Evolutionary conservation across 2,797 vertebrate genomes (phyloP).

Genomic region (Taenioides sp.): DNA sequence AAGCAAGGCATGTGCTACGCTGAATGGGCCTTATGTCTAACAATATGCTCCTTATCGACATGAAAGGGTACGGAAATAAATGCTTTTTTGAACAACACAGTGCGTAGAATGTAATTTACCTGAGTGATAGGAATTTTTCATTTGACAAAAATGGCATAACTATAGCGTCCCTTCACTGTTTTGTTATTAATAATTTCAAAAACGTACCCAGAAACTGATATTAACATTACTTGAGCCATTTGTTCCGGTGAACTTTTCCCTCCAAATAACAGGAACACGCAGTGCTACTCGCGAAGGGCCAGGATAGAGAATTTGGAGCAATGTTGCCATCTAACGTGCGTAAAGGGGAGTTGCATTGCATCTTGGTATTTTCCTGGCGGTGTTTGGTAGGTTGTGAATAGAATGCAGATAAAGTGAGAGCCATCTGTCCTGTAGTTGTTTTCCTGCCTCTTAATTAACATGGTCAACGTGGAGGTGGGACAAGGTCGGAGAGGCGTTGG

Average conservation of each 20-base stretch:
- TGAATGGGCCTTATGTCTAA: constrained; percentile 61
- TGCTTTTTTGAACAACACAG: constrained; percentile 31
- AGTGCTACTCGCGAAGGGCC: background rate
- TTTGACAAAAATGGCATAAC: background rate
- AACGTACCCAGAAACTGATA: background rate
- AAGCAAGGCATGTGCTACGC: constrained; percentile 56
- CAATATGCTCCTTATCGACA: constrained; percentile 62
- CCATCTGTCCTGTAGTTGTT: constrained; percentile 35
- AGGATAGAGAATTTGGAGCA: constrained; percentile 13
- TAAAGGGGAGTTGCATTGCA: constrained; percentile 7
- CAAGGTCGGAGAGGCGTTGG: constrained; percentile 23
- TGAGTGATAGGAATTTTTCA: constrained; percentile 5
- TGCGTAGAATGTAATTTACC: constrained; percentile 15
- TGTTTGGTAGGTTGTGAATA: constrained; percentile 19
- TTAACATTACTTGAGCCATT: background rate
- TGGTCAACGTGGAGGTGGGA: constrained; percentile 35
- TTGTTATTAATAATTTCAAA: background rate
- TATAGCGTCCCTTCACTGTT: background rate
- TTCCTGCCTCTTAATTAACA: constrained; percentile 28
- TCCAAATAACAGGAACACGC: constrained; percentile 14
- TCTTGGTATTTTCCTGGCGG: constrained; percentile 19
- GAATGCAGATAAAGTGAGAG: constrained; percentile 29
- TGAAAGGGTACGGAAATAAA: constrained; percentile 50
- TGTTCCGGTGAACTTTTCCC: constrained; percentile 19
- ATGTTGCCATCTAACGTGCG: constrained; percentile 58